A percentile compares a stretch with the other conserved stretches of the same genome.
Conservation (phyloP, 2,888 invertebrate genomes). For the Phlogophora meticulosa region DNA sequence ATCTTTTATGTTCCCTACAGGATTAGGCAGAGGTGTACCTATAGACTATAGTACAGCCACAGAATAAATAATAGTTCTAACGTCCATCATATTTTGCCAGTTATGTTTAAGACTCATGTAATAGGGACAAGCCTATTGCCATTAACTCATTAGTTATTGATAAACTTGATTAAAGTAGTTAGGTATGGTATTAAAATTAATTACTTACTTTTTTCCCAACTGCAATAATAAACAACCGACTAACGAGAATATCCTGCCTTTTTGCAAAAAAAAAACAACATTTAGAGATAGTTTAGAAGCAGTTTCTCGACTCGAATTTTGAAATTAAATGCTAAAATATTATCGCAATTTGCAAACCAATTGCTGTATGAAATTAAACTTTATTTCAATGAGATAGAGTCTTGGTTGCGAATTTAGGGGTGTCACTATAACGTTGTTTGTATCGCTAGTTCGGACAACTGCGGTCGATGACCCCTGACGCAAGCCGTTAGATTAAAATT, state of each 20-base stretch:
- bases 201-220: background rate
- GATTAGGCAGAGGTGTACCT: no score
- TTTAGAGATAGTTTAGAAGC: slow-evolving; percentile 22
- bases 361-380: slow-evolving; percentile 69
- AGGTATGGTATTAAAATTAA: no score
- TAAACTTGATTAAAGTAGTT: background rate
- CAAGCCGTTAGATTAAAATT: slow-evolving; percentile 87
- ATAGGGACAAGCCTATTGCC: no score
- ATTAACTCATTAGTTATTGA: slow-evolving; percentile 17
- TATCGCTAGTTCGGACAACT: slow-evolving; percentile 81
- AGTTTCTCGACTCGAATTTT: slow-evolving; percentile 42
- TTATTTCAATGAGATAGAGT: slow-evolving; percentile 70
- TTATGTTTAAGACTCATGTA: no score
- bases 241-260: slow-evolving; percentile 8
- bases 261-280: slow-evolving; percentile 21
- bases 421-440: slow-evolving; percentile 71
- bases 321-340: slow-evolving; percentile 40
- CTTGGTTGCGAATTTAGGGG: slow-evolving; percentile 59
- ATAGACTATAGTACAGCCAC: no score
- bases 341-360: slow-evolving; percentile 45
- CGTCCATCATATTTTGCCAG: no score
- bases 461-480: slow-evolving; percentile 84
- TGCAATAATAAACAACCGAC: background rate
- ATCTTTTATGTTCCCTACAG: no score
- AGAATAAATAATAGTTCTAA: no score